Percentiles rank a stretch among this genome's conserved stretches.
These are phyloP conservation scores for Margarornis squamiger DNA, from an alignment of 2,797 vertebrate species.

Conservation along the genomic window DNA sequence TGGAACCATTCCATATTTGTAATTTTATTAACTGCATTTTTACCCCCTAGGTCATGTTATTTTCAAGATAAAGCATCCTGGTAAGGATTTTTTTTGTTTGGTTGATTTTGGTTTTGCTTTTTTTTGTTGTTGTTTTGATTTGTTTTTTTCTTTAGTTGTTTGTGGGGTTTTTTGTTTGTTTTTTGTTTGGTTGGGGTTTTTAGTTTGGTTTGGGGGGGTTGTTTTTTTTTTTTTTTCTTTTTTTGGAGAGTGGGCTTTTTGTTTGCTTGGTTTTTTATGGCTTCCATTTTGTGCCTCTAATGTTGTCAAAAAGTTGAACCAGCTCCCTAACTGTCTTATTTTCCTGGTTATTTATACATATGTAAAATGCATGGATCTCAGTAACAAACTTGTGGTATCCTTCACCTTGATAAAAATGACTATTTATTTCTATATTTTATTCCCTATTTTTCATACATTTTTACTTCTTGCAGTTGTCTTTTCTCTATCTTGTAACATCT, in stretches of 20 bases:
- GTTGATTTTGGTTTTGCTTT: too few relatives aligned
- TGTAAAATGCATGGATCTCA: background rate
- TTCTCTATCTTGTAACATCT: background rate
- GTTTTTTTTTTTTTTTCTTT: too few relatives aligned
- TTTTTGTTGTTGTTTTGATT: too few relatives aligned
- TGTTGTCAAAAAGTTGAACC: background rate
- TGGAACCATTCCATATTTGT: background rate
- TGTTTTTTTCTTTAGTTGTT: too few relatives aligned
- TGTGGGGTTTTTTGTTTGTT: too few relatives aligned
- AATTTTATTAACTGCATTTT: background rate
- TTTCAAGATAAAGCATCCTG: background rate
- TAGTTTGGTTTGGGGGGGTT: too few relatives aligned
- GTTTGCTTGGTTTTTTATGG: too few relatives aligned
- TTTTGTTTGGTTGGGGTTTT: too few relatives aligned
- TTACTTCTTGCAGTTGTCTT: background rate
- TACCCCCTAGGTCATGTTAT: background rate
- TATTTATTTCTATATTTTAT: background rate
- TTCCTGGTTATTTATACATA: background rate
- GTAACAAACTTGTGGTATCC: background rate
- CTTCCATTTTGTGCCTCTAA: background rate
- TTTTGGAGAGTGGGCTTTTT: too few relatives aligned
- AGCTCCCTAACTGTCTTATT: background rate
- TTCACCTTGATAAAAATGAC: background rate
- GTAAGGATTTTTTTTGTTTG: background rate
- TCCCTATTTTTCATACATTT: background rate